Evolutionary conservation across 2,888 invertebrate species (phyloP).

Genomic region (Machimus rusticus): DNA sequence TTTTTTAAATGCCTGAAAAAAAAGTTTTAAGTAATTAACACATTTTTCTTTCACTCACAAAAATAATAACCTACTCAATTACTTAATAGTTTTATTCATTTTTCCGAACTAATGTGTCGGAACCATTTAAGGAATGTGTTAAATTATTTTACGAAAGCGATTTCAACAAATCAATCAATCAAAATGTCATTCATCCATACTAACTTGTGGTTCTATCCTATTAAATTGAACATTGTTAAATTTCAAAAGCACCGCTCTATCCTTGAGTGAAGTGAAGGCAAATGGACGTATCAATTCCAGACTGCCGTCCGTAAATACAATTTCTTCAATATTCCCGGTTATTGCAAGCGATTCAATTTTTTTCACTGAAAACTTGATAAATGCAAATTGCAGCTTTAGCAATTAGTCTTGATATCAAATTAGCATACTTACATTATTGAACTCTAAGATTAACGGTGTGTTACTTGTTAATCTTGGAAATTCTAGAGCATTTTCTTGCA

Average conservation of each 20-base stretch:
- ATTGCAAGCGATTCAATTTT: slow-evolving; percentile 71
- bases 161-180: not conserved
- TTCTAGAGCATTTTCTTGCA: slow-evolving; percentile 69
- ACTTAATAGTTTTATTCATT: slow-evolving; percentile 53
- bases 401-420: not conserved
- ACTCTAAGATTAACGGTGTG: slow-evolving; percentile 58
- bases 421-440: slow-evolving; percentile 55
- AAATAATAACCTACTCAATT: not conserved
- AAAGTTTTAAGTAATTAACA: too few species aligned
- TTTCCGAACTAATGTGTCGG: slow-evolving; percentile 48
- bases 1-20: slow-evolving; percentile 76
- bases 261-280: slow-evolving; percentile 76
- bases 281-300: slow-evolving; percentile 73
- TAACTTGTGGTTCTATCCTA: slow-evolving; percentile 66
- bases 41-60: not conserved
- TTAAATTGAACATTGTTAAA: slow-evolving; percentile 70
- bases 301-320: slow-evolving; percentile 70
- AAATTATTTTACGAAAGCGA: not conserved
- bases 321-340: slow-evolving; percentile 75
- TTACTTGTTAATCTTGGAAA: slow-evolving; percentile 66
- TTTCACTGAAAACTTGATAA: slow-evolving; percentile 56
- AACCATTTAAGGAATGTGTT: not conserved
- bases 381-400: not conserved
- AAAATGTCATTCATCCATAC: not conserved
- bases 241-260: slow-evolving; percentile 69